Base-by-base conservation (phyloP, 2,888 invertebrate genomes). In the Nomada fucata region DNA sequence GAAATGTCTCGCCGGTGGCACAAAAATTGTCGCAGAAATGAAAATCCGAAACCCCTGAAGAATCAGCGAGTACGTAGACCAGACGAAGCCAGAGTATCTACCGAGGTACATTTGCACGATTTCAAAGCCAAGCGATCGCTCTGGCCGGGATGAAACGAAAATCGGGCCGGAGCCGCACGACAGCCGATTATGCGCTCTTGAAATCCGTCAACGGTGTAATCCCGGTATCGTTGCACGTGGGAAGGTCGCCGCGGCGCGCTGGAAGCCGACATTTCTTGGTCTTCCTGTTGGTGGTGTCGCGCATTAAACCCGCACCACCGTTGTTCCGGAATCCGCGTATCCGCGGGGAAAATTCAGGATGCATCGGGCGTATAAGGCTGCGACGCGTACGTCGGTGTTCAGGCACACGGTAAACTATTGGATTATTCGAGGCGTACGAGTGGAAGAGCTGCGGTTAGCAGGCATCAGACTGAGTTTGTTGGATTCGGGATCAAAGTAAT, bases 401-500 rank as follows among this genome's bases (percentile, higher is more conserved):
- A 61, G 65, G 23, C 67, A 67, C 50, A 52, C 57, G 74, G 67
- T 88, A 87, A 92, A 92, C 92, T 93, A 93, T 93, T 93, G 93
- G 93, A 93, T 93, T 93, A 93, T 93, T 92, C 90, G 89, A 90
- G 83, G 84, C 86, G 86, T 86, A 86, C 88, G 86, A 86, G 86
- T 85, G 84, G 83, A 88, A 88, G 77, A 85, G 80, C 82, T 82
- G 92, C 93, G 93, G 92, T 93, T 93, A 92, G 91, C 91, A 89
- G 93, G 92, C 90, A 92, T 93, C 93, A 88, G 90, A 86, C 85
- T 91, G 90, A 91, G 93, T 93, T 93, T 93, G 92, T 93, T 91
- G 93, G 93, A 93, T 93, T 93, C 93, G 91, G 93, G 93, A 93
- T 93, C 93, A 93, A 89, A 91, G 90, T 93, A 93, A 93, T 93